phyloP scores from a whole-genome alignment of 1,140 invertebrate genomes.

The Plectrocnemia conspersa region DNA sequence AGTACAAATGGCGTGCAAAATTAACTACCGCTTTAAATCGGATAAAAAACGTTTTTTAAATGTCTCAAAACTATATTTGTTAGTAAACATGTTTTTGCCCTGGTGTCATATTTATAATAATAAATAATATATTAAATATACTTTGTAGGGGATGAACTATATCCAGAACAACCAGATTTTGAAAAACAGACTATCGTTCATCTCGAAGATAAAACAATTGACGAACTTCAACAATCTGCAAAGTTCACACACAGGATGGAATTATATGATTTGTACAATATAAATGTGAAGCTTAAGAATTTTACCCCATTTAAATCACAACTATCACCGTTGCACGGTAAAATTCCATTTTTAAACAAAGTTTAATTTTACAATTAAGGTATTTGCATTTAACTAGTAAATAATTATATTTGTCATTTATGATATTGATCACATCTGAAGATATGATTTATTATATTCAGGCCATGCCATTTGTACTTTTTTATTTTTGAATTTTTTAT shows the following conservation, averaged over 20 bases:
- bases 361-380: too few relatives aligned
- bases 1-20: too few relatives aligned
- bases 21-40: too few relatives aligned
- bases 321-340: constrained; percentile 26
- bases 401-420: too few relatives aligned
- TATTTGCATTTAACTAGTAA: too few relatives aligned
- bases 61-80: too few relatives aligned
- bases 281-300: constrained; percentile 30
- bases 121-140: not conserved
- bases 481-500: too few relatives aligned
- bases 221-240: constrained; percentile 27
- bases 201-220: constrained; percentile 24
- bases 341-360: constrained; percentile 21
- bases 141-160: constrained; percentile 31
- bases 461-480: too few relatives aligned
- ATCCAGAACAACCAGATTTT: constrained; percentile 27
- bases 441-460: too few relatives aligned
- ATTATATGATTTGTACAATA: constrained; percentile 27
- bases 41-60: too few relatives aligned
- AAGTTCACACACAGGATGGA: constrained; percentile 33
- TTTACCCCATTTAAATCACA: constrained; percentile 26
- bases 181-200: constrained; percentile 21
- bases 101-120: not conserved
- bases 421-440: too few relatives aligned
- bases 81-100: too few relatives aligned